phyloP scores from a whole-genome alignment of 2,797 vertebrate genomes.

The Bovichtus variegatus region DNA sequence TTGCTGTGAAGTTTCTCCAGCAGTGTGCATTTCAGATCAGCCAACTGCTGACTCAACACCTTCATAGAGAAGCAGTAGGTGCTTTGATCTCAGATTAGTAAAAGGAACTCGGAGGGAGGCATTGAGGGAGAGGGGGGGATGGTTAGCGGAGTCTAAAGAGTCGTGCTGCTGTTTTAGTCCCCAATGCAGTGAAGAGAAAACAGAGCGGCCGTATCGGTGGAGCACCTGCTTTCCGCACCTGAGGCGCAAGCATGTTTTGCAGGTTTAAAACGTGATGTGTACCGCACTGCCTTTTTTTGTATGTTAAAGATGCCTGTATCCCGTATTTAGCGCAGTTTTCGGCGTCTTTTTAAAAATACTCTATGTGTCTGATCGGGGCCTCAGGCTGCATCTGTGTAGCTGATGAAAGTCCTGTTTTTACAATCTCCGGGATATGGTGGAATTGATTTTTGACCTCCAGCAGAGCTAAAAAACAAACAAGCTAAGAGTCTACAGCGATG shows the following conservation, averaged over 20 bases:
- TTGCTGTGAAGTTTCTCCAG: constrained; percentile 38
- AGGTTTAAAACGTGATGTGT: too few relatives aligned
- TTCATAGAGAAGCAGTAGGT: constrained; percentile 40
- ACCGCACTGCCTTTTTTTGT: too few relatives aligned
- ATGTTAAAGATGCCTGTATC: too few relatives aligned
- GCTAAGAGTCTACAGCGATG: not conserved
- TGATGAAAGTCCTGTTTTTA: not conserved
- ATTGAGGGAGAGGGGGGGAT: not conserved
- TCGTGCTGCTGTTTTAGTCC: constrained; percentile 47
- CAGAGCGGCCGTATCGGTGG: not conserved
- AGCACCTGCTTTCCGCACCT: not conserved
- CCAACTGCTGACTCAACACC: constrained; percentile 76
- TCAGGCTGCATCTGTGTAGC: not conserved
- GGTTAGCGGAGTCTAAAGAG: constrained; percentile 7
- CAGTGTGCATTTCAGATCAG: constrained; percentile 59
- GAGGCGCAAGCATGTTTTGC: not conserved
- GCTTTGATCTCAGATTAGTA: constrained; percentile 78
- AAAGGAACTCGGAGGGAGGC: constrained; percentile 41
- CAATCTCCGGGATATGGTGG: not conserved
- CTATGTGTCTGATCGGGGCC: too few relatives aligned
- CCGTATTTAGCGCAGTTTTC: too few relatives aligned
- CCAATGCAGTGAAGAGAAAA: constrained; percentile 1
- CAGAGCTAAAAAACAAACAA: not conserved
- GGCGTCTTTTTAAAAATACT: too few relatives aligned
- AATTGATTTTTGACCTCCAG: not conserved